These are phyloP conservation scores for Melanotaenia boesemani DNA, from an alignment of 2,797 vertebrate species.

Conservation along the genomic window DNA sequence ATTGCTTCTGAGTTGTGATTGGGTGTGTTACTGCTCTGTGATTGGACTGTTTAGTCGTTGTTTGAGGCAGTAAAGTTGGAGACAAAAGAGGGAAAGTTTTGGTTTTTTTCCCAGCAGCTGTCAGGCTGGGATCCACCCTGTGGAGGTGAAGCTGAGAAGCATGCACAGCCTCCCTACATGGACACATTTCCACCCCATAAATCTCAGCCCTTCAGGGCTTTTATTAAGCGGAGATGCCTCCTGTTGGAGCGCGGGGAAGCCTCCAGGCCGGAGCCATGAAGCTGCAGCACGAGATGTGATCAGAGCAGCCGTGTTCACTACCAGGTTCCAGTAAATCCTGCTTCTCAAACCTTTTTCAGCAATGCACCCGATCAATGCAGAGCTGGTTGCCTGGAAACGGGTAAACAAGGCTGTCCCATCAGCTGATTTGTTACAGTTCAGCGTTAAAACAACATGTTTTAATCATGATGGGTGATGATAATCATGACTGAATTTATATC, in stretches of 20 bases:
- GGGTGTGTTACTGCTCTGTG: not conserved
- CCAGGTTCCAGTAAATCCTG: too few relatives aligned
- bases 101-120: constrained; percentile 73
- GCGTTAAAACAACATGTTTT: too few relatives aligned
- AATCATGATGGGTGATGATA: too few relatives aligned
- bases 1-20: constrained; percentile 1
- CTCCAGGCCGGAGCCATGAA: too few relatives aligned
- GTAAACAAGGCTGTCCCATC: too few relatives aligned
- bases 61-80: constrained; percentile 49
- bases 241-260: constrained; percentile 16
- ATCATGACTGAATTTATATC: too few relatives aligned
- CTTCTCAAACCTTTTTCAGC: too few relatives aligned
- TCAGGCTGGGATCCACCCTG: constrained; percentile 74
- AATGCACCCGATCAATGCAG: too few relatives aligned
- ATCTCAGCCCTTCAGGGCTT: constrained; percentile 64
- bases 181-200: constrained; percentile 75
- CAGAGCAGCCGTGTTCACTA: too few relatives aligned
- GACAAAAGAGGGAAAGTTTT: constrained; percentile 59
- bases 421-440: too few relatives aligned
- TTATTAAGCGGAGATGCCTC: constrained; percentile 57
- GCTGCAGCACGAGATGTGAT: too few relatives aligned
- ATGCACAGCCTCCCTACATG: constrained; percentile 72
- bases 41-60: constrained; percentile 9
- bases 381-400: too few relatives aligned
- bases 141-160: constrained; percentile 75